Evolutionary conservation across 1,140 invertebrate genomes (phyloP).

Genomic region (Parasteatoda tepidariorum): DNA sequence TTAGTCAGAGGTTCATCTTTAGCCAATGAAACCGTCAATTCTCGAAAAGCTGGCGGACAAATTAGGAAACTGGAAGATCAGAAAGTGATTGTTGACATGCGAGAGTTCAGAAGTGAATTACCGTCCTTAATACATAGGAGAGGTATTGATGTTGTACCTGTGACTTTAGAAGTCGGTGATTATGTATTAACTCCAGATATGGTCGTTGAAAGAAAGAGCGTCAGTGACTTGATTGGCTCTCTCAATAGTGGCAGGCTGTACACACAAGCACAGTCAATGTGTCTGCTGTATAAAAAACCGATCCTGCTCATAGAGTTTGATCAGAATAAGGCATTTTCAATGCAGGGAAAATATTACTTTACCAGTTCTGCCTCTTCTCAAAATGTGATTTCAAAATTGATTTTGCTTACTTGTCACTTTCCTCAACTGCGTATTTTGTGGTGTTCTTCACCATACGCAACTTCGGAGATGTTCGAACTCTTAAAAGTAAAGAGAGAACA

Average conservation of each 20-base stretch:
- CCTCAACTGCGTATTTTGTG: constrained; percentile 91
- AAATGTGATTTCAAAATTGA: constrained; percentile 65
- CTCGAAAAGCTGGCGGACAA: constrained; percentile 56
- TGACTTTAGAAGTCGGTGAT: constrained; percentile 92
- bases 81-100: constrained; percentile 92
- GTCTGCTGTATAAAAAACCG: constrained; percentile 85
- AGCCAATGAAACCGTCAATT: constrained; percentile 67
- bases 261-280: constrained; percentile 93
- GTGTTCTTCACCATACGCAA: constrained; percentile 95
- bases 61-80: constrained; percentile 59
- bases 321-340: constrained; percentile 60
- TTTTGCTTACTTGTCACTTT: constrained; percentile 94
- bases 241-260: constrained; percentile 94
- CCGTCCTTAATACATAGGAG: constrained; percentile 93
- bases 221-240: constrained; percentile 97
- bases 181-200: constrained; percentile 97
- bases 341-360: constrained; percentile 61
- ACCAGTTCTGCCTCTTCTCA: constrained; percentile 24
- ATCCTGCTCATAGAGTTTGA: constrained; percentile 98
- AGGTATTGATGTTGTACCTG: constrained; percentile 92
- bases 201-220: constrained; percentile 95
- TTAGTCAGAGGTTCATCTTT: constrained; percentile 70
- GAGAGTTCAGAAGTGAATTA: constrained; percentile 97
- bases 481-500: constrained; percentile 70
- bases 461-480: constrained; percentile 92